Evolutionary conservation across 2,113 vertebrate species (phyloP).

Genomic region (Illadopsis cleaveri): DNA sequence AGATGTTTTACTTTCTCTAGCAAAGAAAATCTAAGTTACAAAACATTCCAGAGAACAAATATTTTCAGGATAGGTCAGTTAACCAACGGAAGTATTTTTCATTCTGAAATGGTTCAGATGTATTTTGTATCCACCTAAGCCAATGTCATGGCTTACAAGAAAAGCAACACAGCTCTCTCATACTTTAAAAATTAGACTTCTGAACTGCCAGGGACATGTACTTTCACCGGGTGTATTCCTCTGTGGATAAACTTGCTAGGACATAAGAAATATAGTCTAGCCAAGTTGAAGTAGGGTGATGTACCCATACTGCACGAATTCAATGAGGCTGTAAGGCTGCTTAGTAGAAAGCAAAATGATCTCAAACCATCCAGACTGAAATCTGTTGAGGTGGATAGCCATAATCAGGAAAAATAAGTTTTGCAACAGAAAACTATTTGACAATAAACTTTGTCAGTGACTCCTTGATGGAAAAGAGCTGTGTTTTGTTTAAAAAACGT

Average conservation of each 20-base stretch:
- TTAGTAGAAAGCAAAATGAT: neutral
- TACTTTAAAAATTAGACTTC: neutral
- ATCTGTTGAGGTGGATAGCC: neutral
- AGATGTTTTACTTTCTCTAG: neutral
- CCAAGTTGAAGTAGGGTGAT: neutral
- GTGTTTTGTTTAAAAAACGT: neutral
- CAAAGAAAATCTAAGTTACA: neutral
- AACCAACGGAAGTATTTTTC: neutral
- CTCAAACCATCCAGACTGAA: neutral
- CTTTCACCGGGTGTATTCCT: neutral
- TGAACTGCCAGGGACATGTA: neutral
- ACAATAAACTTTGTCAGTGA: neutral
- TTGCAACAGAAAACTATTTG: neutral
- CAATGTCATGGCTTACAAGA: neutral
- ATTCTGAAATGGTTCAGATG: neutral
- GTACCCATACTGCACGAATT: neutral
- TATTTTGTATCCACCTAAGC: neutral
- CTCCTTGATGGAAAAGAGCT: neutral
- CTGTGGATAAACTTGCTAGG: neutral
- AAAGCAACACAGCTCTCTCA: neutral
- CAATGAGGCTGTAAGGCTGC: neutral
- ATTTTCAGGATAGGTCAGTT: neutral
- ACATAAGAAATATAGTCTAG: neutral
- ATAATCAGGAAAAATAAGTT: neutral
- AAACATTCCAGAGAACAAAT: neutral